A percentile compares a stretch with the other conserved stretches of the same genome.
Conservation (phyloP, 30 jellyfish, hydroid and myxozoan genomes). For the Aurelia aurita region DNA sequence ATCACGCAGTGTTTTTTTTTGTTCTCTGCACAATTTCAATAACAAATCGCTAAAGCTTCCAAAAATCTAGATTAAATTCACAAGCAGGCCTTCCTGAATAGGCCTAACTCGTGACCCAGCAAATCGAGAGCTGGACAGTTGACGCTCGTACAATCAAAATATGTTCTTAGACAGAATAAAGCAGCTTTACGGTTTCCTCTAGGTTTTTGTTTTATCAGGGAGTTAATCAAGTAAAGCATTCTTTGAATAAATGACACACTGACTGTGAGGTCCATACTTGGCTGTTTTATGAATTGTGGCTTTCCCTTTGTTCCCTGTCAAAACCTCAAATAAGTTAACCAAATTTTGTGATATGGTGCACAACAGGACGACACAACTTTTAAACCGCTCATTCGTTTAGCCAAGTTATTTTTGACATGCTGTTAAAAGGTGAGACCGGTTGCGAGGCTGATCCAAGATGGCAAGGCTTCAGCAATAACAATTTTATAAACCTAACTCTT, state of each 20-base stretch:
- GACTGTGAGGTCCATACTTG: conserved; percentile 67
- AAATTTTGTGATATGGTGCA: conserved; percentile 43
- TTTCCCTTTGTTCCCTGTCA: conserved; percentile 37
- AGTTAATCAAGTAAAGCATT: conserved; percentile 35
- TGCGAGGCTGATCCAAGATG: conserved; percentile 13
- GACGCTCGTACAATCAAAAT: conserved; percentile 25
- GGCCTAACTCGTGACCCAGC: conserved; percentile 32
- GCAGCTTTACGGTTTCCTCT: conserved; percentile 31
- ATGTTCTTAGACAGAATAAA: conserved; percentile 15
- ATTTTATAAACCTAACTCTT: too few relatives aligned
- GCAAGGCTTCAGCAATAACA: too few relatives aligned
- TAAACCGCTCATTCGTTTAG: conserved; percentile 7
- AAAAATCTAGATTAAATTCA: too few relatives aligned
- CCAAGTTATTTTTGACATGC: not conserved
- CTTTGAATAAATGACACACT: conserved; percentile 44
- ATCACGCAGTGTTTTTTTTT: too few relatives aligned
- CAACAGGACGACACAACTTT: conserved; percentile 57
- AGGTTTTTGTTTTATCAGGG: conserved; percentile 34
- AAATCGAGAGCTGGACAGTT: conserved; percentile 11
- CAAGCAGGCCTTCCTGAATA: too few relatives aligned
- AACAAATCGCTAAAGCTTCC: too few relatives aligned
- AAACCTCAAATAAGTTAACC: conserved; percentile 67
- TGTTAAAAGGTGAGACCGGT: not conserved
- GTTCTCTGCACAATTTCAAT: too few relatives aligned
- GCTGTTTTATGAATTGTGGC: conserved; percentile 57